Base-by-base conservation (phyloP, 2,113 vertebrate genomes). In the Naja naja region DNA sequence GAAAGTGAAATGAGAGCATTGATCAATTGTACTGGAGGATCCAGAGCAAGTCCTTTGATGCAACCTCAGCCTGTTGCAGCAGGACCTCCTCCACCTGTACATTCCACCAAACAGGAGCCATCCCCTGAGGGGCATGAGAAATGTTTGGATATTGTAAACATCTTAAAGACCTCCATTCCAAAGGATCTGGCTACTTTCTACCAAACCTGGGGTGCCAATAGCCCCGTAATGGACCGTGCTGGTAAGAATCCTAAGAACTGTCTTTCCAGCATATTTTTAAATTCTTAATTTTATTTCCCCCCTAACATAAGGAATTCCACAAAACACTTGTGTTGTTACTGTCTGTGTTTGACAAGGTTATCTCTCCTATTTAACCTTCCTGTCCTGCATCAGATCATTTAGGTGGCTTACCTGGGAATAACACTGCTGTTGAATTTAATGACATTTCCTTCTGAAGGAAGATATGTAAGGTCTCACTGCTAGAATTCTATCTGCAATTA, bases 131-230 rank as follows among this genome's bases (percentile, higher is more conserved):
- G 96, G 3, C 97, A 96, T 0, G 98, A 98, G 95, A 98, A 98
- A 94, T 97, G 95, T 89, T 91, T 97, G 92, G 98, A 99, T 92
- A 94, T 99, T 96, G 98, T 99, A 92, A 97, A 96, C 96, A 98
- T 98, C 95, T 98, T 99, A 74, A 99, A 99, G 97, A 98, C 98
- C 20, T 99, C 98, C 98, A 98, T 98, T 98, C 98, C 99, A 95
- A 98, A 99, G 95, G 99, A 99, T 95, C 97, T 99, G 54, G 98
- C 98, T 58, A 96, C 98, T 0, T 97, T 99, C 64, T 99, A 98
- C 97, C 99, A 99, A 95, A 98, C 98, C 97, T 99, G 99, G 97
- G 98, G 98, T 47, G 97, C 98, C 60, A 96, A 97, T 95, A 98
- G 97, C 86, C 97, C 98, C 3, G 96, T 98, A 90, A 74, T 98